These are phyloP conservation scores for Anhinga anhinga DNA, from an alignment of 2,113 vertebrate species.

Conservation along the genomic window DNA sequence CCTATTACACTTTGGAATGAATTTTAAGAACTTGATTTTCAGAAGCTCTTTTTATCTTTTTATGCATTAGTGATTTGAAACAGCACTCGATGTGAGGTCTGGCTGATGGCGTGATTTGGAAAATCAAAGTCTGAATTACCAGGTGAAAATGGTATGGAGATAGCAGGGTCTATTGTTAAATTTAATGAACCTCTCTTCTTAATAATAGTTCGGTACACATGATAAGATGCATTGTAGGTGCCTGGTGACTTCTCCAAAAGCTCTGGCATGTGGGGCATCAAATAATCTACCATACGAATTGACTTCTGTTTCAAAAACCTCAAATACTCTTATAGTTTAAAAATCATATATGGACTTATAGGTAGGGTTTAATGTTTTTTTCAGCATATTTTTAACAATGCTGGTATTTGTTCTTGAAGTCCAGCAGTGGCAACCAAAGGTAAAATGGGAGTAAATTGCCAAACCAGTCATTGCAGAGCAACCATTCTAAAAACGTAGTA, in stretches of 20 bases:
- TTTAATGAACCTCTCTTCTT: neutral
- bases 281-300: neutral
- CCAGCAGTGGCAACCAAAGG: neutral
- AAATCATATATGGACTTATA: neutral
- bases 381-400: neutral
- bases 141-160: neutral
- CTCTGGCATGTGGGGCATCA: neutral
- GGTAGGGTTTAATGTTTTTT: neutral
- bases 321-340: neutral
- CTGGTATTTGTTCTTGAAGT: neutral
- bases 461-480: neutral
- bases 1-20: neutral
- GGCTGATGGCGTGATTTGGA: neutral
- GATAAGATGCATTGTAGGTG: neutral
- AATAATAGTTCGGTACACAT: neutral
- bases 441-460: neutral
- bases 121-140: neutral
- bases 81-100: neutral
- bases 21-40: neutral
- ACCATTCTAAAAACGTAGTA: neutral
- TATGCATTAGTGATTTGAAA: neutral
- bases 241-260: neutral
- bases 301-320: neutral
- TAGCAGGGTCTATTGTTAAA: neutral
- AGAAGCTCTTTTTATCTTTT: neutral